Evolutionary conservation across 2,797 vertebrate genomes (phyloP), one percentile per base, ranked within the genome.

Genomic region (Alectoris magna): DNA sequence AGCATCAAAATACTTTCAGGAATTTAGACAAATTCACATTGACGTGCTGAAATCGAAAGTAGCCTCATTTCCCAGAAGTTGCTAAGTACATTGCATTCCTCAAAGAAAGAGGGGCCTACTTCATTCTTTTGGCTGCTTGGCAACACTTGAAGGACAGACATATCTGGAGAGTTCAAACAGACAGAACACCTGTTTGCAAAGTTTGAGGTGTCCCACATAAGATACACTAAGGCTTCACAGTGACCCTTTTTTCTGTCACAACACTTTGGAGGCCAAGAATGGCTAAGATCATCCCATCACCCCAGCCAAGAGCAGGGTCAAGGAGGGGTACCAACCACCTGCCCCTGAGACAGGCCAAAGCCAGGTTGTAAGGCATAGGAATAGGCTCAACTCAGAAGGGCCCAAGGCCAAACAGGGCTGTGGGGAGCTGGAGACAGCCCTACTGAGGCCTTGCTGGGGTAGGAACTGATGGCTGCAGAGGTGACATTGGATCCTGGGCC

Each of bases 281-380:
- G 79, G 17, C 11, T 10, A 58, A 11, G 11, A 14, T 4, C n/a
- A 41, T 38, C 43, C 60, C 48, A 49, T 4, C 15, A 41, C 19
- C 44, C 3, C 26, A 69, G 17, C n/a, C 22, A 73, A 46, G 1
- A 71, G 18, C 43, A 53, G 31, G 22, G 22, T 43, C 67, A 19
- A 17, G 1, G 2, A 3, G 10, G 8, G 3, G 2, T 7, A 64
- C 11, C 2, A 4, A n/a, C 39, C 15, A 56, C 8, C 21, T 71
- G 64, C 22, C 29, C 58, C 7, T 16, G 14, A 34, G 22, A 23
- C 10, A 56, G 21, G n/a, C 19, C 31, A 6, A 73, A 46, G 14
- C 10, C 31, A 12, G 49, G 14, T 9, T 15, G 12, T 4, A n/a
- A 19, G 21, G 34, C 11, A 73, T 18, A 27, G 21, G 14, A 14